Evolutionary conservation across 1,140 invertebrate species (phyloP).

Genomic region (Calephelis nemesis): DNA sequence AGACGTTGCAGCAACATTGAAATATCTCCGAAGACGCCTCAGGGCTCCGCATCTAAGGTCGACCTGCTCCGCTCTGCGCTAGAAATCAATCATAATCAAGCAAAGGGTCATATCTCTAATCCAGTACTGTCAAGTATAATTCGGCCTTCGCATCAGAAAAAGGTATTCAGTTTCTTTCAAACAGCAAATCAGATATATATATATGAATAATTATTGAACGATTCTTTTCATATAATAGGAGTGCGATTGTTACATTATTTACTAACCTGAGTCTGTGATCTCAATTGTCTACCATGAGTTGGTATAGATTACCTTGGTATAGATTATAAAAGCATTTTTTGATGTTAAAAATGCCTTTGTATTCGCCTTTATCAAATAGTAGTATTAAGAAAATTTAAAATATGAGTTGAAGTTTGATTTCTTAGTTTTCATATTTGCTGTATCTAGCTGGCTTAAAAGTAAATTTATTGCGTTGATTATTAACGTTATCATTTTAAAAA

Average conservation of each 20-base stretch:
- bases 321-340: no score
- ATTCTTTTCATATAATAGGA: no score
- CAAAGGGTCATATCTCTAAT: constrained; percentile 64
- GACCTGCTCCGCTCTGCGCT: constrained; percentile 82
- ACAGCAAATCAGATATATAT: no score
- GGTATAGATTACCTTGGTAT: no score
- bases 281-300: no score
- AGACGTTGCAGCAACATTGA: constrained; percentile 79
- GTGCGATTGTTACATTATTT: no score
- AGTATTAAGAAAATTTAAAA: not conserved
- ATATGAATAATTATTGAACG: no score
- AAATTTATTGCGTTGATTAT: constrained; percentile 35
- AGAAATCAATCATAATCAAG: constrained; percentile 81
- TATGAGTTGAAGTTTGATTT: not conserved
- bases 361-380: not conserved
- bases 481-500: constrained; percentile 26
- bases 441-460: constrained; percentile 11
- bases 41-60: constrained; percentile 82
- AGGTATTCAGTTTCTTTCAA: constrained; percentile 36
- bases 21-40: constrained; percentile 46
- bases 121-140: constrained; percentile 58
- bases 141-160: constrained; percentile 53
- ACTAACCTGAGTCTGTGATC: no score
- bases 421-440: constrained; percentile 5
- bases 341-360: no score